A percentile compares a stretch with the other conserved stretches of the same genome.
Evolutionary conservation across 2,888 invertebrate species (phyloP).

Genomic region (Dasysyrphus tricinctus): DNA sequence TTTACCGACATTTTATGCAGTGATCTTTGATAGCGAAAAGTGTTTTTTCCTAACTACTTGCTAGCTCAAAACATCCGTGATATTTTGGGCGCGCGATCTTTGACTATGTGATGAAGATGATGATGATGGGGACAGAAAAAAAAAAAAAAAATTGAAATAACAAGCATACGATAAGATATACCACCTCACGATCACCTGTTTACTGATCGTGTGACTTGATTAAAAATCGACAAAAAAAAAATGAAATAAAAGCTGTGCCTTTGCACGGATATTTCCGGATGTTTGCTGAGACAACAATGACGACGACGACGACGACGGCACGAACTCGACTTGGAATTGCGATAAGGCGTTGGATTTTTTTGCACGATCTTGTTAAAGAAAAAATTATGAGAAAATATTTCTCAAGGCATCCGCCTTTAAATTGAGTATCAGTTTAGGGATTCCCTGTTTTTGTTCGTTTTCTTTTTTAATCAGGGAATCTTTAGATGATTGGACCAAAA

Average conservation of each 20-base stretch:
- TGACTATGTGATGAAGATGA: slow-evolving; percentile 10
- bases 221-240: background rate
- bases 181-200: slow-evolving; percentile 70
- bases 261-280: slow-evolving; percentile 71
- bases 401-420: slow-evolving; percentile 34
- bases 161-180: slow-evolving; percentile 51
- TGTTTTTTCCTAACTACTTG: background rate
- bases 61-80: slow-evolving; percentile 7
- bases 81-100: slow-evolving; percentile 53
- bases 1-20: slow-evolving; percentile 5
- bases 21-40: slow-evolving; percentile 28
- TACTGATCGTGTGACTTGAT: slow-evolving; percentile 62
- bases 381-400: slow-evolving; percentile 33
- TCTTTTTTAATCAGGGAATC: background rate
- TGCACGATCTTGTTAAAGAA: slow-evolving; percentile 60
- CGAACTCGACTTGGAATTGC: background rate
- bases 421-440: slow-evolving; percentile 11
- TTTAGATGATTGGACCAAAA: too few relatives aligned
- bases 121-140: background rate
- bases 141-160: slow-evolving; percentile 15
- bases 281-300: slow-evolving; percentile 29
- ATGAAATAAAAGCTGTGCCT: slow-evolving; percentile 33
- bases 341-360: slow-evolving; percentile 46
- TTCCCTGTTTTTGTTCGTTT: background rate
- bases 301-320: background rate